A percentile compares a stretch with the other conserved stretches of the same genome.
These are phyloP conservation scores for Hylyphantes graminicola DNA, from an alignment of 1,140 invertebrate genomes.

Conservation along the genomic window DNA sequence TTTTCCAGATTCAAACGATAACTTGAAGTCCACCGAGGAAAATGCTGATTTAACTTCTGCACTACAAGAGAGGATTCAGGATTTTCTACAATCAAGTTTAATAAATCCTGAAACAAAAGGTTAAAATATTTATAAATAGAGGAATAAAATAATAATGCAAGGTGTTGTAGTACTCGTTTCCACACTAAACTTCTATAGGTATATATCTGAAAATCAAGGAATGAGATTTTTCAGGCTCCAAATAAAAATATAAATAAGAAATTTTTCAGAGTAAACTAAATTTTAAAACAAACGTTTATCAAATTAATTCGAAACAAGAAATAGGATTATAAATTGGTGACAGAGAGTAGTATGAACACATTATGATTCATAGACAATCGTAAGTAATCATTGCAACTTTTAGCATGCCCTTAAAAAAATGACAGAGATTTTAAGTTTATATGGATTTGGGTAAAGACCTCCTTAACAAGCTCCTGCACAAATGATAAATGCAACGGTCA, in stretches of 20 bases:
- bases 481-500: too few relatives aligned
- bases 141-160: not conserved
- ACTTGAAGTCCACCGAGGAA: constrained; percentile 18
- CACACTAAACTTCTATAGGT: not conserved
- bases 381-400: too few relatives aligned
- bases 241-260: not conserved
- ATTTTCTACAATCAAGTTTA: constrained; percentile 19
- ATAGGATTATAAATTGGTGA: too few relatives aligned
- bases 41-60: constrained; percentile 30
- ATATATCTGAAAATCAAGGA: not conserved
- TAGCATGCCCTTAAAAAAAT: too few relatives aligned
- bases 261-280: not conserved
- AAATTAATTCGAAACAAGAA: too few relatives aligned
- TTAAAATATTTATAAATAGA: not conserved
- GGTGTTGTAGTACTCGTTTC: not conserved
- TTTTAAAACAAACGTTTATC: too few relatives aligned
- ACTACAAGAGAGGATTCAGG: constrained; percentile 1
- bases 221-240: not conserved
- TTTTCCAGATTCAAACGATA: constrained; percentile 12
- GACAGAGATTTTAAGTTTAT: too few relatives aligned
- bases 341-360: too few relatives aligned
- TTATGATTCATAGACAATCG: too few relatives aligned
- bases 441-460: too few relatives aligned
- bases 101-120: constrained; percentile 20
- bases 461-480: too few relatives aligned